These are phyloP conservation scores for Patiria miniata DNA, from an alignment of 35 echinoderm and acorn worm genomes.

Conservation along the genomic window DNA sequence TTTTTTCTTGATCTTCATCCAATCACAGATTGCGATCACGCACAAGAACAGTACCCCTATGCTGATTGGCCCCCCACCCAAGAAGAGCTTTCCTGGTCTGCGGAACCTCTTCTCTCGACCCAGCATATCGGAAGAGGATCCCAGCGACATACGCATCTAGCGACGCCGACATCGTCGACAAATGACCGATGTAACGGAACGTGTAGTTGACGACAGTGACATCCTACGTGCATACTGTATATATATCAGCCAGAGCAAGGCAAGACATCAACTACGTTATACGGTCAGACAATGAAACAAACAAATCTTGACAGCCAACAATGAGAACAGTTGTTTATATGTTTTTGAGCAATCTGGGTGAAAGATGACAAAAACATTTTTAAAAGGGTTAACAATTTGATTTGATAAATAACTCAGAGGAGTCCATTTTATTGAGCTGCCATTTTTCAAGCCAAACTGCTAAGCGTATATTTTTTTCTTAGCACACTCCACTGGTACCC, in stretches of 20 bases:
- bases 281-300: not conserved
- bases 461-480: no score
- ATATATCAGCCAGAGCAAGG: not conserved
- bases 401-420: no score
- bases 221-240: no score
- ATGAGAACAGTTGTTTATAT: not conserved
- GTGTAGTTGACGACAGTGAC: not conserved
- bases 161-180: not conserved
- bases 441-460: no score
- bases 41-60: constrained; percentile 93
- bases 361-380: not conserved
- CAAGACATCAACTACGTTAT: constrained; percentile 1
- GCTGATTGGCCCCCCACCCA: constrained; percentile 82
- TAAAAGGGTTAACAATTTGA: no score
- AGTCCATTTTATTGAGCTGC: no score
- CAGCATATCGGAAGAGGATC: constrained; percentile 18
- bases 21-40: constrained; percentile 87
- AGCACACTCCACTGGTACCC: no score
- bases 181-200: not conserved
- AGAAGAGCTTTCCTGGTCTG: constrained; percentile 62
- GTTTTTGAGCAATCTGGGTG: not conserved
- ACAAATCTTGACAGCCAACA: not conserved
- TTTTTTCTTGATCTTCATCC: no score
- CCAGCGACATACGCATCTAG: not conserved
- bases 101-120: constrained; percentile 41